Evolutionary conservation across 2,888 invertebrate genomes (phyloP).

Genomic region (Chorisops tibialis): DNA sequence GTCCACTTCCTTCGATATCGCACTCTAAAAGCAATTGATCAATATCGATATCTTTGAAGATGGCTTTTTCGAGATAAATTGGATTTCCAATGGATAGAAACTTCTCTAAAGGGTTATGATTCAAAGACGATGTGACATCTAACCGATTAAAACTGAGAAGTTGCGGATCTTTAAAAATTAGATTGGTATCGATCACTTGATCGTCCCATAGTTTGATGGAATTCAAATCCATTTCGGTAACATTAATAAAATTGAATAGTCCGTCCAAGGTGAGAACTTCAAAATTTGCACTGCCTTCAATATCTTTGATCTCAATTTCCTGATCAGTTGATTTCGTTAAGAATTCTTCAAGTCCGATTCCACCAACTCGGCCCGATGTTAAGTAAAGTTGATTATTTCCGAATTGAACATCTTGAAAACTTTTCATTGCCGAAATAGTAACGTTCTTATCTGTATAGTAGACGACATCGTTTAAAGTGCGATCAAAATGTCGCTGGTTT

Average conservation of each 20-base stretch:
- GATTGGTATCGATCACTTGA: constrained; percentile 45
- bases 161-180: constrained; percentile 45
- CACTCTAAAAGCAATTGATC: constrained; percentile 44
- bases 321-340: constrained; percentile 55
- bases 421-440: constrained; percentile 53
- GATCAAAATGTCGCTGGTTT: constrained; percentile 48
- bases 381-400: constrained; percentile 47
- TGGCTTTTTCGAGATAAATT: constrained; percentile 35
- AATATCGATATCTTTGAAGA: constrained; percentile 38
- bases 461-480: constrained; percentile 53
- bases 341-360: constrained; percentile 51
- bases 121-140: constrained; percentile 46
- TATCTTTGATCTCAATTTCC: constrained; percentile 46
- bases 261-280: constrained; percentile 51
- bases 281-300: constrained; percentile 53
- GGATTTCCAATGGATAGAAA: constrained; percentile 42
- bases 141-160: constrained; percentile 43
- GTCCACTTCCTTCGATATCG: constrained; percentile 45
- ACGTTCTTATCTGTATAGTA: constrained; percentile 48
- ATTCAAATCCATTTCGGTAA: constrained; percentile 50
- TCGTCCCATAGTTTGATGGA: constrained; percentile 50
- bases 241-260: constrained; percentile 50
- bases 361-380: constrained; percentile 51
- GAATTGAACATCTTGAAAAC: constrained; percentile 51
- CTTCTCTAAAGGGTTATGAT: constrained; percentile 43